Evolutionary conservation across 2,797 vertebrate species (phyloP).

Genomic region (Scyliorhinus canicula): DNA sequence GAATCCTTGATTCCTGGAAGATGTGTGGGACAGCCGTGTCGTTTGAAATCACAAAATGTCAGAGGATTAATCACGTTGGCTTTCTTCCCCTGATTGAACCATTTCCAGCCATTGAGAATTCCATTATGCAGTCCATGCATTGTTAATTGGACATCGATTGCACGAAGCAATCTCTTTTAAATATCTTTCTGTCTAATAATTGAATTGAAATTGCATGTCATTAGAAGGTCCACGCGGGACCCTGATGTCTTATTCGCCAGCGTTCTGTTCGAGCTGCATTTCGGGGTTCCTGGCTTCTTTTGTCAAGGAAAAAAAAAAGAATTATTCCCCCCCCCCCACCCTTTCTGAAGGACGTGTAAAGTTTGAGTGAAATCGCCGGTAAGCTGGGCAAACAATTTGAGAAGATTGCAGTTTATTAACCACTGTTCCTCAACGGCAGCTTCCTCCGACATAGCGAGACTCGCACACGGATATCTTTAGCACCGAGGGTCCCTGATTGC

Average conservation of each 20-base stretch:
- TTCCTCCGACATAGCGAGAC: not conserved
- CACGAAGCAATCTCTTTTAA: conserved; percentile 59
- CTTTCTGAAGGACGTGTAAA: not conserved
- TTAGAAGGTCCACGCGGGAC: conserved; percentile 40
- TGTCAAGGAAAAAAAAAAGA: not conserved
- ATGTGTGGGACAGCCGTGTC: conserved; percentile 54
- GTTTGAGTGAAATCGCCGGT: not conserved
- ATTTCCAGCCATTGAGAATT: conserved; percentile 52
- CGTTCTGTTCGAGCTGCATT: not conserved
- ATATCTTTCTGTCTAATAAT: conserved; percentile 58
- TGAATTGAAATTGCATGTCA: conserved; percentile 59
- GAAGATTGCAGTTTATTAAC: not conserved
- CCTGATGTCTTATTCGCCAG: conserved; percentile 22
- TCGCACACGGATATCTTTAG: not conserved
- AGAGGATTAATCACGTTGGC: conserved; percentile 69
- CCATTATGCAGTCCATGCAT: conserved; percentile 45
- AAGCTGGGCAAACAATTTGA: not conserved
- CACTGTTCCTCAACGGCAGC: not conserved
- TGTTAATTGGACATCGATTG: conserved; percentile 68
- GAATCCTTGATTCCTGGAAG: conserved; percentile 28
- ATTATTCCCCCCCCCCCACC: not conserved
- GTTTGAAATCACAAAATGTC: conserved; percentile 71
- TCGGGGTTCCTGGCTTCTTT: not conserved
- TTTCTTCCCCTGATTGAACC: conserved; percentile 59
- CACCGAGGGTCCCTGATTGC: not conserved